These are phyloP conservation scores for Sphyrna mokarran DNA, from an alignment of 2,113 vertebrate genomes.

Conservation along the genomic window DNA sequence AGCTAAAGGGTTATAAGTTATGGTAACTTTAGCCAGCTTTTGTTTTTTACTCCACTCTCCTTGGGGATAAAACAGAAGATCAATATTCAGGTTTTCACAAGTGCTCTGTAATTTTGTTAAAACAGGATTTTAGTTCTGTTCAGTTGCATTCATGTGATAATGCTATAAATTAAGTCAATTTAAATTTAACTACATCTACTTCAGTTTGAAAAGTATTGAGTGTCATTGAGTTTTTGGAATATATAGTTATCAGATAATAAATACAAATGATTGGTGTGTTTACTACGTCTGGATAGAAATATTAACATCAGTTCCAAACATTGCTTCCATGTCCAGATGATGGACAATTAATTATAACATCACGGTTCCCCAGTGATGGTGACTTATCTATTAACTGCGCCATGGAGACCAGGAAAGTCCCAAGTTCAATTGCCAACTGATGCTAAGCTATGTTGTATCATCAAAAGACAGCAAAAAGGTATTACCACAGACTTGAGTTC, in stretches of 20 bases:
- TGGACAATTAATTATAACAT: not conserved
- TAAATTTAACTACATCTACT: not conserved
- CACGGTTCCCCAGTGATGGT: too few species aligned
- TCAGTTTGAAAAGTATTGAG: not conserved
- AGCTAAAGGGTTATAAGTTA: not conserved
- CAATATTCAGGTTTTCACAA: not conserved
- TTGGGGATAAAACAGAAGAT: not conserved
- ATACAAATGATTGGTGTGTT: not conserved
- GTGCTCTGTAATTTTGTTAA: not conserved
- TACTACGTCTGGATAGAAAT: not conserved
- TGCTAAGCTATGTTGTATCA: not conserved
- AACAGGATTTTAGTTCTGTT: conserved; percentile 3
- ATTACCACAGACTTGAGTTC: not conserved
- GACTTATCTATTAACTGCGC: not conserved
- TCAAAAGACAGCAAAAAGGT: not conserved
- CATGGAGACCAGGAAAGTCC: not conserved
- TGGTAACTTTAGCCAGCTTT: not conserved
- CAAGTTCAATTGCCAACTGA: not conserved
- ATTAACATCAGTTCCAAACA: not conserved
- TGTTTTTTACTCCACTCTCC: not conserved
- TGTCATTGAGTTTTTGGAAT: not conserved
- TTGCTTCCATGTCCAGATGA: not conserved
- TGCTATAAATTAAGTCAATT: not conserved
- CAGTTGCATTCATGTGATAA: not conserved
- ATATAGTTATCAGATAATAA: not conserved